A percentile compares a stretch with the other conserved stretches of the same genome.
phyloP scores from a whole-genome alignment of 2,888 invertebrate species.

The Sussaba pulchella region DNA sequence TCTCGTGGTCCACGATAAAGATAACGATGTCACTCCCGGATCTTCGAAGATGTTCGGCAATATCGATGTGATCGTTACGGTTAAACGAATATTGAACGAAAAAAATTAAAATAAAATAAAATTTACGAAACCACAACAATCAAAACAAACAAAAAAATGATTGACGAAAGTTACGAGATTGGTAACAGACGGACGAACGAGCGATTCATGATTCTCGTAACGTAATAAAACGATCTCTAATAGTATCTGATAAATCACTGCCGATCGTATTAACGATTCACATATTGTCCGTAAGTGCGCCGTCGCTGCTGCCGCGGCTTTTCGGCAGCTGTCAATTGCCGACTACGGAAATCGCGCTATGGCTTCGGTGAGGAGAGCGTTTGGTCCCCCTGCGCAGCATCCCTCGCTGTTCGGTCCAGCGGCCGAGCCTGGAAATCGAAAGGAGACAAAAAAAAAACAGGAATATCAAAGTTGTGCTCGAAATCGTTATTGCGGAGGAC shows the following conservation, averaged over 20 bases:
- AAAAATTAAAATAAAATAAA: no score
- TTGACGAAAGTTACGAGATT: conserved; percentile 43
- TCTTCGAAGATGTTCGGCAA: neutral
- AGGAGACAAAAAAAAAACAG: conserved; percentile 17
- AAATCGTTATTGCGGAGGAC: conserved; percentile 58
- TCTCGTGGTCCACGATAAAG: neutral
- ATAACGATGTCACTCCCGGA: neutral
- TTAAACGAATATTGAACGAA: neutral
- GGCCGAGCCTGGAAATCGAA: conserved; percentile 56
- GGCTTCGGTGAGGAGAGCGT: conserved; percentile 49
- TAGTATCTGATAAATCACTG: conserved; percentile 58
- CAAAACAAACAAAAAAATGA: conserved; percentile 2
- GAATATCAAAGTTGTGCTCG: conserved; percentile 19
- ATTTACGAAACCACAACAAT: no score
- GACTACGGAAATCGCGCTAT: conserved; percentile 75
- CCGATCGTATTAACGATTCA: conserved; percentile 60
- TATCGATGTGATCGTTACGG: neutral
- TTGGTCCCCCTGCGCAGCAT: conserved; percentile 74
- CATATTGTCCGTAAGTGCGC: conserved; percentile 55
- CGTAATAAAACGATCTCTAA: conserved; percentile 54
- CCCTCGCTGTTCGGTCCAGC: conserved; percentile 77
- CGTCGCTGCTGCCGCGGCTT: conserved; percentile 74
- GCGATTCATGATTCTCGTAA: conserved; percentile 48
- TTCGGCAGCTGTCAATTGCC: conserved; percentile 82
- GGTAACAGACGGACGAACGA: conserved; percentile 44